Percentiles rank a stretch among this genome's conserved stretches.
Evolutionary conservation across 2,797 vertebrate genomes (phyloP).

Genomic region (Crypturellus tataupa): DNA sequence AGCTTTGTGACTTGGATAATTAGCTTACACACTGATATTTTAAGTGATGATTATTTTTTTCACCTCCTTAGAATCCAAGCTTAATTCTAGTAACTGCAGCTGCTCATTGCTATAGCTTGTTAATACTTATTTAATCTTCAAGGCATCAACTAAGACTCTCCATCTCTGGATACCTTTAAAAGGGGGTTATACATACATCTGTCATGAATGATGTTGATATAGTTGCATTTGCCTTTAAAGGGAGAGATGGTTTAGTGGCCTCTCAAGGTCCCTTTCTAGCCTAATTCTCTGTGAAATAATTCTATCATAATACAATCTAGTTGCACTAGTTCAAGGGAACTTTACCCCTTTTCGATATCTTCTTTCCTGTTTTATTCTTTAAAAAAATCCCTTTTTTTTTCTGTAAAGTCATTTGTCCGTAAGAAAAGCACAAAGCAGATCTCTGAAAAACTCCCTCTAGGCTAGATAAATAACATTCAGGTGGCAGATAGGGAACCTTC

Average conservation of each 20-base stretch:
- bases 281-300: background rate
- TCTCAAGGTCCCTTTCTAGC: background rate
- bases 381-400: background rate
- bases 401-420: background rate
- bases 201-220: background rate
- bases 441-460: background rate
- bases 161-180: background rate
- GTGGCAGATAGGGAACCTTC: background rate
- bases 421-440: background rate
- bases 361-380: background rate
- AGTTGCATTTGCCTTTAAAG: background rate
- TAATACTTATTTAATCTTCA: background rate
- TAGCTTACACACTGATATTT: background rate
- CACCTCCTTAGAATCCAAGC: background rate
- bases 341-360: background rate
- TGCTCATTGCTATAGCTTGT: background rate
- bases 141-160: background rate
- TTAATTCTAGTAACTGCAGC: background rate
- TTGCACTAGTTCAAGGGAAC: background rate
- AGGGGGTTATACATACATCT: background rate
- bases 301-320: background rate
- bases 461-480: background rate
- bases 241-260: background rate
- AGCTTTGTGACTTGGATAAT: background rate
- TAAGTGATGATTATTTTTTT: constrained; percentile 13